phyloP scores from a whole-genome alignment of 2,888 invertebrate species.

The Pachliopta kotzebuea region DNA sequence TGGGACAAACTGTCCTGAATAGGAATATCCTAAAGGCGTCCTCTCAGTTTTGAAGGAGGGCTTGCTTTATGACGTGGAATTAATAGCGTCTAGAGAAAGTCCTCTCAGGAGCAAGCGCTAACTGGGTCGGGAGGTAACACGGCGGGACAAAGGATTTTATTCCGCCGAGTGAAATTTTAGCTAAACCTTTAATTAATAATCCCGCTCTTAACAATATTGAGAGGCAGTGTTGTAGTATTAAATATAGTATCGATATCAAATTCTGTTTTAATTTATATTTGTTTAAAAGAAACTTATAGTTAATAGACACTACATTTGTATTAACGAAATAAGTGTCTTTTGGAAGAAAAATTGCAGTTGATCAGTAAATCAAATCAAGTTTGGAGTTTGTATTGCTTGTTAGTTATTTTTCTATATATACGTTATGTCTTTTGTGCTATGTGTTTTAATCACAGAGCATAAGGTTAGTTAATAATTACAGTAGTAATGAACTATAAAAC shows the following conservation, averaged over 20 bases:
- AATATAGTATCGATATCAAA: slow-evolving; percentile 6
- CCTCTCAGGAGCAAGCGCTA: slow-evolving; percentile 4
- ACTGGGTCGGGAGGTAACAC: slow-evolving; percentile 15
- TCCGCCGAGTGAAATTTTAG: slow-evolving; percentile 9
- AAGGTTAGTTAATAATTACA: background rate
- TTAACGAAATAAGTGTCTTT: too few species aligned
- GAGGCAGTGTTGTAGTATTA: slow-evolving; percentile 1
- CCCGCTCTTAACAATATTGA: background rate
- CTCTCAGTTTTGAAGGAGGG: slow-evolving; percentile 17
- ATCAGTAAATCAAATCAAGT: too few species aligned
- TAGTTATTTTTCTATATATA: background rate
- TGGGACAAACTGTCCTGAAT: slow-evolving; percentile 9
- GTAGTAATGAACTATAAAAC: background rate
- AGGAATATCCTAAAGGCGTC: slow-evolving; percentile 9
- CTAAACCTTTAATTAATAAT: slow-evolving; percentile 6
- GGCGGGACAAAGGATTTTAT: slow-evolving; percentile 11
- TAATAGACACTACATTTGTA: too few species aligned
- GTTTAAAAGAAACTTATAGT: background rate
- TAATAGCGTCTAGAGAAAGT: slow-evolving; percentile 23
- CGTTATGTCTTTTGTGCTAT: background rate
- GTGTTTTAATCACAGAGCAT: background rate
- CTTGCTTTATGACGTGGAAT: slow-evolving; percentile 27
- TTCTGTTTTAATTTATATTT: background rate
- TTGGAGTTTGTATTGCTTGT: too few species aligned
- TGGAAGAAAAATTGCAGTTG: too few species aligned